Evolutionary conservation across 37 sponge, comb jelly and placozoan species (phyloP), one percentile per base, ranked within the genome.

Genomic region (Beroe ovata): DNA sequence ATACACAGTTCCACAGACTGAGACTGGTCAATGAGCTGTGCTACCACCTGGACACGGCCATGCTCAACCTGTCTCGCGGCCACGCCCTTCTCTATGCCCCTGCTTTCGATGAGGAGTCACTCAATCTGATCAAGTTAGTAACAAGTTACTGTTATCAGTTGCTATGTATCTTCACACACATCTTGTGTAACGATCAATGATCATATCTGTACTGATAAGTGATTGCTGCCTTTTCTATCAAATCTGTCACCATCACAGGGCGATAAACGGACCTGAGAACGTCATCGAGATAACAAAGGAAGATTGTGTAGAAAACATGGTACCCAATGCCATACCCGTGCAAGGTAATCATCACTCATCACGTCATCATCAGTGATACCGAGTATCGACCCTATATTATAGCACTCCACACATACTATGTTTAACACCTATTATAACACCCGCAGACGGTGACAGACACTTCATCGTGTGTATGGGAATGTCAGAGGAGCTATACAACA

Each of bases 271-370:
- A 6, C 38, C 4, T 20, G 71, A 71, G 8, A 71, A 71, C 38
- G 28, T 71, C 20, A 71, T 71, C 4, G 71, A 71, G 71, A 71
- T 71, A 18, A 28, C 38, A 20, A 8, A 71, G 28, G 71, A 71
- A 29, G 71, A 71, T 30, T 71, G 71, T 71, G 71, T 71, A 4
- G 20, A 32, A 6, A 71, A 71, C 38, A 35, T 71, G 30, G 71
- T 71, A 20, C 71, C 71, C 29, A 71, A 71, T 20, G 71, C 71
- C 37, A 71, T 71, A 8, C 71, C 71, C 35, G 71, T 71, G 11
- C 71, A 71, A 11, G 71, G 71, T 71, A 58, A 19, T 11, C 11
- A 58, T 18, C 59, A 18, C 59, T 58, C 11, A 58, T 58, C 18
- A 58, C 11, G 11, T 18, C 11, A 58, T 11, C 18, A 11, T 58